Conservation (phyloP, 2,113 vertebrate genomes). For the Phrynocephalus versicolor region DNA sequence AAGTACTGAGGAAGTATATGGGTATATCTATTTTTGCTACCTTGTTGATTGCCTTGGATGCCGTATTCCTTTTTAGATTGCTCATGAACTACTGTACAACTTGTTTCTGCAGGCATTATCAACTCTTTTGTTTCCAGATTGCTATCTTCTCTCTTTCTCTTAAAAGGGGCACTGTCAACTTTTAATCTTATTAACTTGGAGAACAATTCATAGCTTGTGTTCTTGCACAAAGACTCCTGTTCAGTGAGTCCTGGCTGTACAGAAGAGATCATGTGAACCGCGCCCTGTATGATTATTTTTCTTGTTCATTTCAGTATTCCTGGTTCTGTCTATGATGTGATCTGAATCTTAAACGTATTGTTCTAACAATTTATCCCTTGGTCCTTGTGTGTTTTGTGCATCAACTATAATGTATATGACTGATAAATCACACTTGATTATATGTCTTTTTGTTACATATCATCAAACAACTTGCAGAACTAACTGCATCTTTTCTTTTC, state of each 20-base stretch:
- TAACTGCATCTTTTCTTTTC: constrained; percentile 31
- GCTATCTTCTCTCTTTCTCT: neutral
- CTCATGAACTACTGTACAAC: neutral
- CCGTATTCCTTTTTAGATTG: constrained; percentile 41
- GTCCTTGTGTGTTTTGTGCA: neutral
- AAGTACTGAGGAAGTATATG: neutral
- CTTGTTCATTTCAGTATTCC: neutral
- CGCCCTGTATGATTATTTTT: neutral
- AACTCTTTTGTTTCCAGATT: constrained; percentile 42
- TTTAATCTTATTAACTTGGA: neutral
- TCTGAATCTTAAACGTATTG: neutral
- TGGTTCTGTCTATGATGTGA: neutral
- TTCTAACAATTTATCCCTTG: neutral
- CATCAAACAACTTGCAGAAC: neutral
- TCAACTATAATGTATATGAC: neutral
- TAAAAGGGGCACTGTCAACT: neutral
- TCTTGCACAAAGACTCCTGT: neutral
- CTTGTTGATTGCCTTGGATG: neutral
- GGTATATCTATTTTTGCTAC: neutral
- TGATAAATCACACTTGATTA: neutral
- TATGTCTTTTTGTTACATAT: neutral
- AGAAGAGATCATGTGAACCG: neutral
- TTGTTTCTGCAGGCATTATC: constrained; percentile 20
- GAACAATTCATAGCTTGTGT: neutral
- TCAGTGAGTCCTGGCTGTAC: neutral